Percentiles rank a stretch among this genome's conserved stretches.
These are phyloP conservation scores for Sweltsa coloradensis DNA, from an alignment of 1,140 invertebrate species.

Conservation along the genomic window DNA sequence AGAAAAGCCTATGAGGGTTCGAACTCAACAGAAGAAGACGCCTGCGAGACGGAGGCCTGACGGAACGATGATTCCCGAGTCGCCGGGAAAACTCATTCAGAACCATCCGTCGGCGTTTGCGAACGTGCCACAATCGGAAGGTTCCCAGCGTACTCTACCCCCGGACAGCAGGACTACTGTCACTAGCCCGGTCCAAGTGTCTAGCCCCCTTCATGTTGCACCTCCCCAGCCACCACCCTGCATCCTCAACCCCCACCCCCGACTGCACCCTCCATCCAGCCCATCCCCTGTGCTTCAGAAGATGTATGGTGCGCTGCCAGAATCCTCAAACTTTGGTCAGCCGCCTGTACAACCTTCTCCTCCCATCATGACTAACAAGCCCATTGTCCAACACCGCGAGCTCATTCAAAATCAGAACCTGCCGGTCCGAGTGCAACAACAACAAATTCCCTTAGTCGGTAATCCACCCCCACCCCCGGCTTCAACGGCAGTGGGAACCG, in stretches of 20 bases:
- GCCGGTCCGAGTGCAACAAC: background rate
- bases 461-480: background rate
- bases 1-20: conserved; percentile 8
- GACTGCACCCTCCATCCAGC: background rate
- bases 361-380: too few species aligned
- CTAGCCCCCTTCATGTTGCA: background rate
- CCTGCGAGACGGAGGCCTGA: conserved; percentile 5
- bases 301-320: background rate
- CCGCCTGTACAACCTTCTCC: too few species aligned
- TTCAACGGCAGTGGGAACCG: conserved; percentile 1
- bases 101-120: too few species aligned
- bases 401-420: too few species aligned
- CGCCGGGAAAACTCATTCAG: background rate
- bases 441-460: background rate
- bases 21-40: conserved; percentile 4
- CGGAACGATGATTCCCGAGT: background rate
- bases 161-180: background rate
- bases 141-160: too few species aligned
- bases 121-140: too few species aligned
- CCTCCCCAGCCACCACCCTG: background rate
- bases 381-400: too few species aligned
- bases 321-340: too few species aligned
- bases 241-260: background rate
- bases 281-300: background rate
- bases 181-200: too few species aligned